Evolutionary conservation across 2,888 invertebrate genomes (phyloP).

Genomic region (Xanthia togata): DNA sequence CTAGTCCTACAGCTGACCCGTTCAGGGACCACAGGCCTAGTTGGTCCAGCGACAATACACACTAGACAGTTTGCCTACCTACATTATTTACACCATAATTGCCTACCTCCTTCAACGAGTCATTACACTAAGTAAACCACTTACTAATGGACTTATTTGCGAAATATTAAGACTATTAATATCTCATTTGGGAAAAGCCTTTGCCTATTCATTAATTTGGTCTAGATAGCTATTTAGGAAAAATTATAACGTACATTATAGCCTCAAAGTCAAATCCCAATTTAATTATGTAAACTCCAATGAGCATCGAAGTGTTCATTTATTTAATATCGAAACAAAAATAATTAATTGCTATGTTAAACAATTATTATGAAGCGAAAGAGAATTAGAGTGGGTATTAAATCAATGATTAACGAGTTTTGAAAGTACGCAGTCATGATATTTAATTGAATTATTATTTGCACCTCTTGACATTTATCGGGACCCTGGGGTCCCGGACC

Average conservation of each 20-base stretch:
- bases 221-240: conserved; percentile 18
- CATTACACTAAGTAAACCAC: conserved; percentile 51
- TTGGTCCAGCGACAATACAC: conserved; percentile 42
- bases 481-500: no score
- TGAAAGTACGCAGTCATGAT: neutral
- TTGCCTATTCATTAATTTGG: conserved; percentile 33
- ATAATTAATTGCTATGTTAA: neutral
- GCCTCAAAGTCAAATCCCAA: conserved; percentile 5
- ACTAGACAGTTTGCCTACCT: conserved; percentile 1
- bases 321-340: conserved; percentile 1
- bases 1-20: neutral
- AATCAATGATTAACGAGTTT: neutral
- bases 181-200: conserved; percentile 32
- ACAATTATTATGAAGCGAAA: neutral
- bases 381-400: neutral
- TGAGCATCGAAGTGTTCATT: conserved; percentile 16
- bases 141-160: conserved; percentile 47
- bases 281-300: conserved; percentile 14
- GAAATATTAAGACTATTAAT: conserved; percentile 45
- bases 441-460: neutral
- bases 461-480: no score
- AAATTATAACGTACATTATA: neutral
- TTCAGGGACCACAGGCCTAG: neutral
- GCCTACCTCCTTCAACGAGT: conserved; percentile 18
- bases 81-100: conserved; percentile 44